A percentile compares a stretch with the other conserved stretches of the same genome.
These are phyloP conservation scores for Clinocottus analis DNA, from an alignment of 2,113 vertebrate species.

Conservation along the genomic window DNA sequence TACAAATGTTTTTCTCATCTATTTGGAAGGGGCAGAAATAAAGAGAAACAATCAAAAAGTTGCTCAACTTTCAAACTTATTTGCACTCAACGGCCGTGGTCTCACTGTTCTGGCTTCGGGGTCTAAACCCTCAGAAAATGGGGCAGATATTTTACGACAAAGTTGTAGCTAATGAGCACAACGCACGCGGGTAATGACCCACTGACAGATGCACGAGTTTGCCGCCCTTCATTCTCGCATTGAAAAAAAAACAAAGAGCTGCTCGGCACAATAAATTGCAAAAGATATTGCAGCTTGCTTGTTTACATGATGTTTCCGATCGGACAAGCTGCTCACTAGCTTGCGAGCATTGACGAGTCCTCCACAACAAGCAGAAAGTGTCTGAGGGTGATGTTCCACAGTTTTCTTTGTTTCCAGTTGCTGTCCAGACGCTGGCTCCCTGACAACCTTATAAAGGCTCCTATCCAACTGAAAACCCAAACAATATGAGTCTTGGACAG, in stretches of 20 bases:
- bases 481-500: background rate
- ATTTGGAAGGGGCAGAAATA: background rate
- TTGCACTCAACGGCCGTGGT: background rate
- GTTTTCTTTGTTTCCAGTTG: background rate
- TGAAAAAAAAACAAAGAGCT: background rate
- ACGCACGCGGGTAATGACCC: background rate
- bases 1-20: background rate
- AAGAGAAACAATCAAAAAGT: background rate
- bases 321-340: background rate
- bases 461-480: background rate
- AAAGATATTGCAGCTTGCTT: background rate
- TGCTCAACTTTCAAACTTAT: background rate
- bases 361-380: background rate
- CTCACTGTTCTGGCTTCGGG: background rate
- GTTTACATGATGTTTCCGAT: background rate
- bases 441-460: background rate
- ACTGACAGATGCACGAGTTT: background rate
- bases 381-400: background rate
- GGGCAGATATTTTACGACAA: background rate
- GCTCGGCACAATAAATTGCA: too few relatives aligned
- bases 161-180: background rate
- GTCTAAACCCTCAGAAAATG: background rate
- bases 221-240: too few relatives aligned
- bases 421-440: background rate
- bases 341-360: too few relatives aligned